These are phyloP conservation scores for Boloria selene DNA, from an alignment of 2,888 invertebrate species.

Conservation along the genomic window DNA sequence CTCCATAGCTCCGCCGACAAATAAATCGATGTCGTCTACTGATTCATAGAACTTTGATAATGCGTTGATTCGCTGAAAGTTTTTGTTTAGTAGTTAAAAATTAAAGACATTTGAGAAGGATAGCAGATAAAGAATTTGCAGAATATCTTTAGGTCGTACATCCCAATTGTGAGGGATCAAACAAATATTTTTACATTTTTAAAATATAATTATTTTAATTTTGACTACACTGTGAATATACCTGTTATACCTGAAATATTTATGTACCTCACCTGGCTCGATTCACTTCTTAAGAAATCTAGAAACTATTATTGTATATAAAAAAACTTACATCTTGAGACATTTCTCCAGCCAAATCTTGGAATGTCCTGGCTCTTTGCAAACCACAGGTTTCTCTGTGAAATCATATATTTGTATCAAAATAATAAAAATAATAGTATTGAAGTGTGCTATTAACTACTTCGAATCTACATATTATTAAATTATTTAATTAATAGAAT, in stretches of 20 bases:
- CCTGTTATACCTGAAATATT: too few species aligned
- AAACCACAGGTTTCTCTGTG: conserved; percentile 90
- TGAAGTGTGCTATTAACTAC: too few species aligned
- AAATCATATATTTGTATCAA: conserved; percentile 2
- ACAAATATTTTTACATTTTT: too few species aligned
- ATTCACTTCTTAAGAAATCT: too few species aligned
- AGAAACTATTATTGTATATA: conserved; percentile 7
- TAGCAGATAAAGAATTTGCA: too few species aligned
- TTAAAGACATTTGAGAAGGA: too few species aligned
- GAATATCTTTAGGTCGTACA: too few species aligned
- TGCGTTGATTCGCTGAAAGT: conserved; percentile 83
- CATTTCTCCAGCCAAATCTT: conserved; percentile 87
- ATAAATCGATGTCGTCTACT: conserved; percentile 93
- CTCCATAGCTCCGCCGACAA: conserved; percentile 93
- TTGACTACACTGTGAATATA: too few species aligned
- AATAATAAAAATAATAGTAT: not conserved
- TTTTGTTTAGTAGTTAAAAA: not conserved
- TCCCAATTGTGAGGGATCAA: too few species aligned
- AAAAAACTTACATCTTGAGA: conserved; percentile 82
- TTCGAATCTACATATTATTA: too few species aligned
- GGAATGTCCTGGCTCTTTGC: conserved; percentile 85
- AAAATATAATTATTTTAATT: too few species aligned
- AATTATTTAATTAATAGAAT: not conserved
- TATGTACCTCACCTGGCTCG: too few species aligned
- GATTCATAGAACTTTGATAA: conserved; percentile 86